Conservation (phyloP, 2,797 vertebrate species). For the Silurus lanzhouensis region DNA sequence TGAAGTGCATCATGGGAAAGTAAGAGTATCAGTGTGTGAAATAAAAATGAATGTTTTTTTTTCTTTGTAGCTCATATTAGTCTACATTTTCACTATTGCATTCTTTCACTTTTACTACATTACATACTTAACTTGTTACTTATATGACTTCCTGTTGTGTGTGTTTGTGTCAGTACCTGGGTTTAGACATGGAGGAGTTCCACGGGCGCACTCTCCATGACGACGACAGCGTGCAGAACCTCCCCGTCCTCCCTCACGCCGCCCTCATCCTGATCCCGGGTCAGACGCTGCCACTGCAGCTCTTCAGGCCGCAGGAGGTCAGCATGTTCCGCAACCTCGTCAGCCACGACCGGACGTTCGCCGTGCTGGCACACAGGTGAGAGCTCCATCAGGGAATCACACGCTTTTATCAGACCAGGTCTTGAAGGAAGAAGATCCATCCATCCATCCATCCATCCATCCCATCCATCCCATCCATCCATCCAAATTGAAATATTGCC, state of each 20-base stretch:
- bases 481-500: no score
- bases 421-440: neutral
- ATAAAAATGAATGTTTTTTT: no score
- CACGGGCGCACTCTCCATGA: slow-evolving; percentile 94
- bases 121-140: neutral
- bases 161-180: slow-evolving; percentile 83
- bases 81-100: no score
- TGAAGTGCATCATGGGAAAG: no score
- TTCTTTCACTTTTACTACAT: no score
- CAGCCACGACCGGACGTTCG: slow-evolving; percentile 94
- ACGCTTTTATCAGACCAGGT: neutral
- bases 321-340: slow-evolving; percentile 95
- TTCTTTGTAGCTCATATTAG: no score
- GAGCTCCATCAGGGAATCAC: no score
- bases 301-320: slow-evolving; percentile 94
- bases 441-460: neutral
- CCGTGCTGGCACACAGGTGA: slow-evolving; percentile 94
- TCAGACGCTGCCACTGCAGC: slow-evolving; percentile 93
- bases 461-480: neutral
- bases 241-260: slow-evolving; percentile 90
- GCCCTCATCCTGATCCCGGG: slow-evolving; percentile 92
- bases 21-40: no score
- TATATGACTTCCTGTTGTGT: neutral
- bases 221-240: slow-evolving; percentile 92
- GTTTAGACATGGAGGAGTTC: slow-evolving; percentile 97